Percentiles rank a stretch among this genome's conserved stretches.
Conservation (phyloP, 2,797 vertebrate genomes). For the Sphenopsis melanotis region DNA sequence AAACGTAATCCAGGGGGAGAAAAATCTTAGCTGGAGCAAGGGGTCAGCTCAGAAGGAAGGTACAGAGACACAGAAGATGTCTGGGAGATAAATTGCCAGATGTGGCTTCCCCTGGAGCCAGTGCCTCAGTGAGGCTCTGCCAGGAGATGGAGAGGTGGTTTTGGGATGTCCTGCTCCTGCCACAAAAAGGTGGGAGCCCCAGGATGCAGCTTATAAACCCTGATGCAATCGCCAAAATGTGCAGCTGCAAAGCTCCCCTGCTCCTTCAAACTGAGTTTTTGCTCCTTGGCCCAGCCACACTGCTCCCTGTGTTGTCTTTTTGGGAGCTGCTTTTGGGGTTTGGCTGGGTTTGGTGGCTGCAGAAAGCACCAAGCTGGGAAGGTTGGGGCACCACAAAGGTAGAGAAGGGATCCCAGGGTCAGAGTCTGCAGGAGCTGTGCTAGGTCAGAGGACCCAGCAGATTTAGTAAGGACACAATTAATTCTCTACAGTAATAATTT, state of each 20-base stretch:
- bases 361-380: neutral
- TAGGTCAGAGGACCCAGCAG: neutral
- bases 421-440: neutral
- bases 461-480: neutral
- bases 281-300: accelerated
- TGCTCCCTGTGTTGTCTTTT: neutral
- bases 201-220: neutral
- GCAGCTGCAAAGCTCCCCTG: neutral
- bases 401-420: accelerated
- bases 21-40: neutral
- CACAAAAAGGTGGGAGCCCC: neutral
- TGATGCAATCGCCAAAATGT: neutral
- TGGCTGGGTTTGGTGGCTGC: neutral
- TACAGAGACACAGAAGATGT: neutral
- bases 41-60: conserved; percentile 32
- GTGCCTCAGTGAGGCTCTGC: neutral
- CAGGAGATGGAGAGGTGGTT: neutral
- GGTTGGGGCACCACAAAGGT: neutral
- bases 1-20: conserved; percentile 25
- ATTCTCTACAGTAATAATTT: neutral
- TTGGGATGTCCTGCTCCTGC: neutral
- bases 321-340: neutral
- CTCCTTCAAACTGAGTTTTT: neutral
- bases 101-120: accelerated
- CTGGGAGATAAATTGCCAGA: conserved; percentile 10